A percentile compares a stretch with the other conserved stretches of the same genome.
Conservation (phyloP, 1,140 invertebrate species). For the Glossosoma conforme region DNA sequence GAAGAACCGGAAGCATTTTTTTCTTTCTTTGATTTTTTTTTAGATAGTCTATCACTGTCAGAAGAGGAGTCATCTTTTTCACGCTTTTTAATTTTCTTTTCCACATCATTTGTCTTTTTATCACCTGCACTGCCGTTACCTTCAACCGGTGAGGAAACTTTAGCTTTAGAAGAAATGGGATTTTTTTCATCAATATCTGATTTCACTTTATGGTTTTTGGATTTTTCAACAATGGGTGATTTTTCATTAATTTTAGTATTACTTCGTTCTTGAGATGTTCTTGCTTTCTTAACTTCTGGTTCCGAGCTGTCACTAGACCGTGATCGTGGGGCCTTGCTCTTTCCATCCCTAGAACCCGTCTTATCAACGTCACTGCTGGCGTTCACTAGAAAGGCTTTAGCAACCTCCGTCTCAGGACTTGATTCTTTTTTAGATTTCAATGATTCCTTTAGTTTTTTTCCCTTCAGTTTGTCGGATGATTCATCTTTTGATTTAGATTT, state of each 20-base stretch:
- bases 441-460: slow-evolving; percentile 20
- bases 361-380: slow-evolving; percentile 45
- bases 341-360: slow-evolving; percentile 38
- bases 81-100: slow-evolving; percentile 49
- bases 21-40: slow-evolving; percentile 43
- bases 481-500: slow-evolving; percentile 45
- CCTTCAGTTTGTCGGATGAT: slow-evolving; percentile 36
- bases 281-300: slow-evolving; percentile 39
- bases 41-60: slow-evolving; percentile 52
- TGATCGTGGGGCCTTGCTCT: slow-evolving; percentile 38
- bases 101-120: slow-evolving; percentile 39
- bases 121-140: slow-evolving; percentile 38
- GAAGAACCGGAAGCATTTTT: slow-evolving; percentile 48
- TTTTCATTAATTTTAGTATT: slow-evolving; percentile 18
- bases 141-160: slow-evolving; percentile 36
- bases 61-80: slow-evolving; percentile 60
- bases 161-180: slow-evolving; percentile 35
- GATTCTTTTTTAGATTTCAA: slow-evolving; percentile 14
- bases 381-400: slow-evolving; percentile 34
- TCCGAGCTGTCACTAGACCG: slow-evolving; percentile 36
- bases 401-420: slow-evolving; percentile 33
- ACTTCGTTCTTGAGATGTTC: slow-evolving; percentile 38
- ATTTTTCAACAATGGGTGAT: slow-evolving; percentile 21
- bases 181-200: slow-evolving; percentile 7
- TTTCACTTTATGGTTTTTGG: slow-evolving; percentile 18